Base-by-base conservation (phyloP, 1,140 invertebrate species). In the Lordiphosa collinella region DNA sequence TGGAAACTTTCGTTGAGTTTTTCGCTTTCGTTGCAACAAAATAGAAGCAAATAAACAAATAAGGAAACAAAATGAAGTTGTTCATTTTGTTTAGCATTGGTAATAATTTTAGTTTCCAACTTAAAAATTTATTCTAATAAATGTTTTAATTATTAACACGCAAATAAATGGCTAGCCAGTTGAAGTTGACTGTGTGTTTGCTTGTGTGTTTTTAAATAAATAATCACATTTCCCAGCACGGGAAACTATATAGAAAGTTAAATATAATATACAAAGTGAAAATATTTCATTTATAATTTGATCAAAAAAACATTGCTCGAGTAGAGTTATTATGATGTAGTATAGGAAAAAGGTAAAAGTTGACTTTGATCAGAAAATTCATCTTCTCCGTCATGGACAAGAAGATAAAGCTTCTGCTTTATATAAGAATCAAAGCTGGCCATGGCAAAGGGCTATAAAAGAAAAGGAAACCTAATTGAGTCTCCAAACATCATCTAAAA, bases 271-370 rank as follows among this genome's bases (percentile, higher is more conserved):
- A 47, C 49, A 68, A 44, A 40, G 10, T 43, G 40, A 34, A 7
- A 9, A 65, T 70, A 51, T 52, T 38, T 65, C 60, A 71, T 70
- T 70, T 60, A 70, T 52, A 56, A 38, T 49, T 54, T 16, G 36
- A 34, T 49, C 35, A 16, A 3, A n/a, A n/a, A n/a, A n/a, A n/a
- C n/a, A n/a, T n/a, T n/a, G n/a, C n/a, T n/a, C n/a, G n/a, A n/a
- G n/a, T n/a, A n/a, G n/a, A n/a, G n/a, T n/a, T n/a, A n/a, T n/a
- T n/a, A n/a, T n/a, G n/a, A n/a, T n/a, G n/a, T n/a, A n/a, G n/a
- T n/a, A n/a, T n/a, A n/a, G n/a, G n/a, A n/a, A n/a, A n/a, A n/a
- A n/a, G n/a, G n/a, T n/a, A n/a, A n/a, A n/a, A n/a, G n/a, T n/a
- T n/a, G n/a, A n/a, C n/a, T n/a, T n/a, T n/a, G n/a, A n/a, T n/a